Evolutionary conservation across 2,797 vertebrate genomes (phyloP), one percentile per base, ranked within the genome.

Genomic region (Clarias fuscus): DNA sequence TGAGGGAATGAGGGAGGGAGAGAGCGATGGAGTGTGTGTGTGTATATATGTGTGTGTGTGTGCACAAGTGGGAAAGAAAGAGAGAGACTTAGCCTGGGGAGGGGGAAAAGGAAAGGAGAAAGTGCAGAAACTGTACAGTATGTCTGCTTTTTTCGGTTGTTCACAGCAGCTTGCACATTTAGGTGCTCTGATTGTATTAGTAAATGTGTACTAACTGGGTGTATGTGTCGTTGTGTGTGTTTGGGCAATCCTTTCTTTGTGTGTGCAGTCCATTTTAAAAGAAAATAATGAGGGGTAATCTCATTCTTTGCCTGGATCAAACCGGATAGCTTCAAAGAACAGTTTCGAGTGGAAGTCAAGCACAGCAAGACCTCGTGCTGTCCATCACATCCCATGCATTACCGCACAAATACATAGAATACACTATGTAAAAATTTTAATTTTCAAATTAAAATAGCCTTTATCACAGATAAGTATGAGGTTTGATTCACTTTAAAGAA

Each of bases 11-110:
- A 88, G 83, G 61, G 61, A 82, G 84, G 67, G 68, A 72, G 40
- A 85, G 48, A 64, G 70, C 56, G 77, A 88, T 80, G 92, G 92
- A 75, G 72, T n/a, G 68, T 37, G 64, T 72, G 85, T 17, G 73
- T 43, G 40, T 43, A 7, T 48, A 8, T 48, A 11, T 13, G 40
- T 43, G 43, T 48, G 43, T 48, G 48, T 13, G 37, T 37, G 37
- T 37, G 37, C 37, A 37, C 37, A 37, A 75, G 48, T 17, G 37
- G 64, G 33, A 93, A 77, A 86, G 73, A 73, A 56, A 85, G 58
- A 78, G 81, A 93, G 83, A 88, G 62, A 82, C 81, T 67, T 79
- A 97, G 95, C 93, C 94, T 91, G 18, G 93, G 94, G 62, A 84
- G 64, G 72, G 83, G 73, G 58, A 81, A 92, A 91, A 91, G 91